Evolutionary conservation across 2,797 vertebrate species (phyloP).

Genomic region (Scomberomorus guttatus): DNA sequence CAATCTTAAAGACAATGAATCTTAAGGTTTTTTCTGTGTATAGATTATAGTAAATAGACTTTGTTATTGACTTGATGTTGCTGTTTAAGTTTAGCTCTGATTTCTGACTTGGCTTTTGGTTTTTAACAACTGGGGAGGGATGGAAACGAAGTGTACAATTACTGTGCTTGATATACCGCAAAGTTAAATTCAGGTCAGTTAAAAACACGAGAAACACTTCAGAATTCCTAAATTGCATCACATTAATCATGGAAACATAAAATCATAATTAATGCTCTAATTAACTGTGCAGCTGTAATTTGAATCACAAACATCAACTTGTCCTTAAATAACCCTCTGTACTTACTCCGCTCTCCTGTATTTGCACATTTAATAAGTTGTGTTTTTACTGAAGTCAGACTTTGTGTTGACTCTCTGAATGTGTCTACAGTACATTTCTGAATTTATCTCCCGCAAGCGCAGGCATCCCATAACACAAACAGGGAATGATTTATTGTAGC

Average conservation of each 20-base stretch:
- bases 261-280: neutral
- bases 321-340: neutral
- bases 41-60: neutral
- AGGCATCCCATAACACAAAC: conserved; percentile 46
- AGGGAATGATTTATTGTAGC: conserved; percentile 66
- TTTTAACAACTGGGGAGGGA: neutral
- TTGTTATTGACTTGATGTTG: too few relatives aligned
- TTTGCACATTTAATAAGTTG: conserved; percentile 12
- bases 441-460: conserved; percentile 36
- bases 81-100: neutral
- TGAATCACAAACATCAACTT: neutral
- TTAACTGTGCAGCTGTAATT: conserved; percentile 9
- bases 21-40: neutral
- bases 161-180: neutral
- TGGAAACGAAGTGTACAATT: neutral
- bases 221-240: neutral
- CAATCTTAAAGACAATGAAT: too few relatives aligned
- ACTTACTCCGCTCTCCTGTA: neutral
- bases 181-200: conserved; percentile 4
- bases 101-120: neutral
- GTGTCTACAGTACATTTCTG: conserved; percentile 25
- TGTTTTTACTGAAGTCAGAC: conserved; percentile 33
- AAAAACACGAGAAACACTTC: conserved; percentile 17
- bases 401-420: conserved; percentile 9
- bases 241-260: conserved; percentile 17